Evolutionary conservation across 2,113 vertebrate genomes (phyloP), one percentile per base, ranked within the genome.

Genomic region (Thymallus thymallus): DNA sequence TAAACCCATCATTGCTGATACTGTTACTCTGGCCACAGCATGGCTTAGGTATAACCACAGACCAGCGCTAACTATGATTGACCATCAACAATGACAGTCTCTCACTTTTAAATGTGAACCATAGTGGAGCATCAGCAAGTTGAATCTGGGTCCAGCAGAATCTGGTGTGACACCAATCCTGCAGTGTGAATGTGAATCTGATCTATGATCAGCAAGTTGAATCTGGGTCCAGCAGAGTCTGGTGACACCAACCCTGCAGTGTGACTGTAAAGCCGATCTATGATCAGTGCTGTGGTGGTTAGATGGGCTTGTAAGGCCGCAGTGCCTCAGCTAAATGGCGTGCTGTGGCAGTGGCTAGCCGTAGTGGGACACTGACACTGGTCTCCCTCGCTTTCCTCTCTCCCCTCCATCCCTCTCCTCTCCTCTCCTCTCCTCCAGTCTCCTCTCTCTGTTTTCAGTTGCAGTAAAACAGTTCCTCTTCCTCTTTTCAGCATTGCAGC

Each of bases 271-370:
- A 22, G 60, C 32, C 46, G 63, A 71, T 60, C 62, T 46, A 26
- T 6, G 75, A 67, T 63, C 67, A 12, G 61, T 63, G 23, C 67
- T 26, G 61, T 51, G 30, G 68, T 6, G 1, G 20, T 65, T 30
- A 62, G 58, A 9, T 63, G 12, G 32, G 58, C 45, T 23, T 16
- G 32, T 67, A 30, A 60, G 68, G 67, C 67, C 55, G 5, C 35
- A 68, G 30, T n/a, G 56, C n/a, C n/a, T 20, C 51, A 70, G 51
- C 29, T 22, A 23, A 20, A 45, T 1, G 18, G 68, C 48, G 20
- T 79, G 72, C 61, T 51, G 68, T 71, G 63, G 41, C 64, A 77
- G 84, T 67, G 81, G 80, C 80, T 77, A 51, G 60, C 71, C 82
- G 13, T 74, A 70, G 61, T 48, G 14, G 62, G 71, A 72, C 41